These are phyloP conservation scores for Knipowitschia caucasica DNA, from an alignment of 2,797 vertebrate species.

Conservation along the genomic window DNA sequence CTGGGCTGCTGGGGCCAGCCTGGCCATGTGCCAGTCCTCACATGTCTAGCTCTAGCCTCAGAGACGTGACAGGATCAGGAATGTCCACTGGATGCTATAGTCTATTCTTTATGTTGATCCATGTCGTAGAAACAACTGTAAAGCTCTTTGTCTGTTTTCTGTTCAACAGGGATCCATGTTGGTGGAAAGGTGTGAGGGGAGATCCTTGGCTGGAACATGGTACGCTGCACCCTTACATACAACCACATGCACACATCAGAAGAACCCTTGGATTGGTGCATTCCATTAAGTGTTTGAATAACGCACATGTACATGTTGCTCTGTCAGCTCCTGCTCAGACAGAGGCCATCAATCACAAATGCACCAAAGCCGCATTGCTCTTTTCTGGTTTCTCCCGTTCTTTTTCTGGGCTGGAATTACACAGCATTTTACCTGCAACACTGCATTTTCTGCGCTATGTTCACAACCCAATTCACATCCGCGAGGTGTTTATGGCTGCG, in stretches of 20 bases:
- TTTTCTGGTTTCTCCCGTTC: conserved; percentile 53
- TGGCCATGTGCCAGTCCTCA: conserved; percentile 64
- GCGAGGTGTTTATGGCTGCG: conserved; percentile 20
- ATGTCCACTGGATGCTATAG: conserved; percentile 14
- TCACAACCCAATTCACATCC: conserved; percentile 15
- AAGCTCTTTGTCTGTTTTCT: conserved; percentile 14
- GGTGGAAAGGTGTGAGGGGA: conserved; percentile 8
- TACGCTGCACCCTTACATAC: conserved; percentile 27
- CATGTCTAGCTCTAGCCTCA: conserved; percentile 61
- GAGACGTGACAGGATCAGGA: conserved; percentile 49
- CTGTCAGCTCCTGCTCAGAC: conserved; percentile 72
- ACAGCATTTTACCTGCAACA: conserved; percentile 67
- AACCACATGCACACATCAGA: conserved; percentile 16
- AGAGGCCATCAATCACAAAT: conserved; percentile 74
- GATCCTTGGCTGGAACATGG: conserved; percentile 25
- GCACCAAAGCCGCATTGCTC: conserved; percentile 56
- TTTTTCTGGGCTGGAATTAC: conserved; percentile 58
- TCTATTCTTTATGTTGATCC: conserved; percentile 31
- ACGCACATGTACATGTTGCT: conserved; percentile 72
- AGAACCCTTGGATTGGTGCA: conserved; percentile 32
- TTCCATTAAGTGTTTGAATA: conserved; percentile 59
- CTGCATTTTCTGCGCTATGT: conserved; percentile 49
- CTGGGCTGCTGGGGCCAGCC: conserved; percentile 60
- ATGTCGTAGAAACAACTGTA: conserved; percentile 10
- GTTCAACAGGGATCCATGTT: conserved; percentile 28